These are phyloP conservation scores for Dicaeum eximium DNA, from an alignment of 2,113 vertebrate genomes.

Conservation along the genomic window DNA sequence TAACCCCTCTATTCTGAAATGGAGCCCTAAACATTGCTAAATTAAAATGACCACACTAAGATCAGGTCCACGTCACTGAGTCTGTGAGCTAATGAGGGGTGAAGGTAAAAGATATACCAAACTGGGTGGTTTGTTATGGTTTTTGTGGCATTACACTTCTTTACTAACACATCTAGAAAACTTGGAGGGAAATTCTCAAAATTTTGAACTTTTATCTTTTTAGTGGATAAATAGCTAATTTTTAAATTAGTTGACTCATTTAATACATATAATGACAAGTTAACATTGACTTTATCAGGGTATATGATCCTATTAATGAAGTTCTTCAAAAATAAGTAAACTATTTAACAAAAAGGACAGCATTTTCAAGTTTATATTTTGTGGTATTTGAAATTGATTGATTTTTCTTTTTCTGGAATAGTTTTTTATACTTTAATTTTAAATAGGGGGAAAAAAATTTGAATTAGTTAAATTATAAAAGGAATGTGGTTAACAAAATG, in stretches of 20 bases:
- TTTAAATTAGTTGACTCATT: neutral
- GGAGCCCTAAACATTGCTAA: neutral
- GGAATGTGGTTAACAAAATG: neutral
- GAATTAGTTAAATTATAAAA: neutral
- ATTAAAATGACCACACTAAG: neutral
- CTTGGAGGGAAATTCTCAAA: neutral
- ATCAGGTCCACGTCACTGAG: neutral
- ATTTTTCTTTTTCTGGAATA: neutral
- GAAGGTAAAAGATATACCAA: neutral
- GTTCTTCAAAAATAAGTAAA: neutral
- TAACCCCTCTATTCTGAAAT: neutral
- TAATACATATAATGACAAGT: neutral
- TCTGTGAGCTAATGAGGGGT: neutral
- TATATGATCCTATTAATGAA: neutral
- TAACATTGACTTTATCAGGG: neutral
- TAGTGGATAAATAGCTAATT: neutral
- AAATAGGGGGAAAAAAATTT: neutral
- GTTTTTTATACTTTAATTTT: neutral
- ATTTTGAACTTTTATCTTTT: neutral
- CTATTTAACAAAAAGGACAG: neutral
- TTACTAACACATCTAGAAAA: neutral
- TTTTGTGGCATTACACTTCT: neutral
- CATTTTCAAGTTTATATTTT: neutral
- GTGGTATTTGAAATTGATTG: neutral
- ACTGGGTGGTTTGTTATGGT: neutral